Evolutionary conservation across 2,888 invertebrate genomes (phyloP).

Genomic region (Dromius quadrimaculatus): DNA sequence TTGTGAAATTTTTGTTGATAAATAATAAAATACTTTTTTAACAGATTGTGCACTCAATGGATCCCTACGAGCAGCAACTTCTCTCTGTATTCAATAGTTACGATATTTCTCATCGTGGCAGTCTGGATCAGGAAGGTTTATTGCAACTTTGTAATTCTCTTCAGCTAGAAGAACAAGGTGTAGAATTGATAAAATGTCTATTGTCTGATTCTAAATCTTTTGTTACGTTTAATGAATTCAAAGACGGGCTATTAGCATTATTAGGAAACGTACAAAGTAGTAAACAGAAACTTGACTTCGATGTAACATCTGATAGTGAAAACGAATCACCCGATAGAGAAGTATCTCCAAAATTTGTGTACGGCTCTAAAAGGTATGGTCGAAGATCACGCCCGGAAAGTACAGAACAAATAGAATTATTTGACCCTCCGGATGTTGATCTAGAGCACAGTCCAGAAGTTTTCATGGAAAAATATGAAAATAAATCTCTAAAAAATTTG

Average conservation of each 20-base stretch:
- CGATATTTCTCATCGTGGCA: constrained; percentile 77
- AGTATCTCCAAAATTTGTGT: constrained; percentile 79
- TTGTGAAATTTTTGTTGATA: neutral
- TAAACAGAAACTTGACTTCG: constrained; percentile 56
- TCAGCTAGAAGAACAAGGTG: constrained; percentile 80
- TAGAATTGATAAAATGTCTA: constrained; percentile 73
- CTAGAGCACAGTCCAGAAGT: constrained; percentile 43
- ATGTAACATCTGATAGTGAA: constrained; percentile 60
- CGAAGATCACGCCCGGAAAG: constrained; percentile 76
- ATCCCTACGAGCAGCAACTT: constrained; percentile 86
- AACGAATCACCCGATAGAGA: constrained; percentile 76
- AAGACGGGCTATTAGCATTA: constrained; percentile 79
- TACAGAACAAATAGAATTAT: constrained; percentile 58
- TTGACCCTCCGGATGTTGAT: constrained; percentile 21
- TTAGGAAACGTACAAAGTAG: constrained; percentile 70
- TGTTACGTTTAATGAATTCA: constrained; percentile 80
- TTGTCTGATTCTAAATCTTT: constrained; percentile 68
- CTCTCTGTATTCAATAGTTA: constrained; percentile 85
- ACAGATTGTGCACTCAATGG: constrained; percentile 64
- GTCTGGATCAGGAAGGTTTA: constrained; percentile 76
- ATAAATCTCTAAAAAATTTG: constrained; percentile 45
- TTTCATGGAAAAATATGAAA: constrained; percentile 54
- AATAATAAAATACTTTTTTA: constrained; percentile 22
- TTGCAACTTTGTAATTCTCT: constrained; percentile 80
- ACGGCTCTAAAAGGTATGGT: constrained; percentile 82